Evolutionary conservation across 2,888 invertebrate species (phyloP).

Genomic region (Napeogenes sylphis): DNA sequence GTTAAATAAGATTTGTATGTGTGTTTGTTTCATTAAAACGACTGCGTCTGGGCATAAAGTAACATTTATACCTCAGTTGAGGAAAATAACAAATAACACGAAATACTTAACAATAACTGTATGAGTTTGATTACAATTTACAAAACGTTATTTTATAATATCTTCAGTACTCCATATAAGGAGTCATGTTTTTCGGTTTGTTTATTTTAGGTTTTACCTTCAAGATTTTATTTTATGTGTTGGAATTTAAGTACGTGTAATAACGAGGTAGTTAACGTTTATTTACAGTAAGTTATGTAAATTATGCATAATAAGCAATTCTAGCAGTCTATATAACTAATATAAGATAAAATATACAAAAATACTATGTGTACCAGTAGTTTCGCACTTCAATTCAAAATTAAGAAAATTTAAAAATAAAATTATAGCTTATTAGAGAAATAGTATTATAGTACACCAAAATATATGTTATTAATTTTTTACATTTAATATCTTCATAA

Average conservation of each 20-base stretch:
- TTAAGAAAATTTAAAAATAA: too few species aligned
- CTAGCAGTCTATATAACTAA: too few species aligned
- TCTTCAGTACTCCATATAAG: slow-evolving; percentile 1
- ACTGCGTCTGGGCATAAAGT: not conserved
- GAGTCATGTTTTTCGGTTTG: not conserved
- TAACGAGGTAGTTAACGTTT: too few species aligned
- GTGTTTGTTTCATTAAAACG: not conserved
- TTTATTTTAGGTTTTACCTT: not conserved
- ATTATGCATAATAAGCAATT: too few species aligned
- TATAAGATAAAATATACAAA: too few species aligned
- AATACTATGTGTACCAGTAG: too few species aligned
- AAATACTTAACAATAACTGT: slow-evolving; percentile 8
- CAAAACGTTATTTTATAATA: slow-evolving; percentile 2
- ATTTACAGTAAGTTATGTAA: too few species aligned
- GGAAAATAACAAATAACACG: slow-evolving; percentile 20
- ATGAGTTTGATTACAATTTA: slow-evolving; percentile 1
- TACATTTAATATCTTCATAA: too few species aligned
- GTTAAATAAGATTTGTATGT: not conserved
- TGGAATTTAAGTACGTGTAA: not conserved
- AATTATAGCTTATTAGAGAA: too few species aligned
- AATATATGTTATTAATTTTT: too few species aligned
- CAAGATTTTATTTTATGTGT: not conserved
- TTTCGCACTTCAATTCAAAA: too few species aligned
- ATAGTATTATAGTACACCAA: too few species aligned
- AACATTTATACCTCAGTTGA: slow-evolving; percentile 9